A percentile compares a stretch with the other conserved stretches of the same genome.
These are phyloP conservation scores for Eledone cirrhosa DNA, from an alignment of 2,888 invertebrate genomes.

Conservation along the genomic window DNA sequence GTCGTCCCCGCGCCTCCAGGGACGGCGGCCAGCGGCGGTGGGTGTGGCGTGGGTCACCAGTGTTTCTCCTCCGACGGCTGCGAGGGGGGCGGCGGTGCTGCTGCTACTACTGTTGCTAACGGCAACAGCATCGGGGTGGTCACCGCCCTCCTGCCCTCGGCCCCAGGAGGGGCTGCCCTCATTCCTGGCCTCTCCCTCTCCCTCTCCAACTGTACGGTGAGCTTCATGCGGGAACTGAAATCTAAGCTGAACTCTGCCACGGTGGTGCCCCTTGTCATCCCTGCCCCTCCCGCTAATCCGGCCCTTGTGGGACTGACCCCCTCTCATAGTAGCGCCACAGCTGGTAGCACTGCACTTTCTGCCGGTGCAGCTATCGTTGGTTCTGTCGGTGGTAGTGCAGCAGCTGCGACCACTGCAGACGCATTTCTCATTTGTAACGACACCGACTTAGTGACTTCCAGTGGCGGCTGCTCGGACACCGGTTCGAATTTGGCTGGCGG, in stretches of 20 bases:
- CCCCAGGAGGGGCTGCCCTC: background rate
- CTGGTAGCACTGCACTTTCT: background rate
- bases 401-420: background rate
- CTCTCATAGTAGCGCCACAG: background rate
- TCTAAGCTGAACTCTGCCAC: slow-evolving; percentile 14
- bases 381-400: background rate
- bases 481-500: too few relatives aligned
- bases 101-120: background rate
- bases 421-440: too few relatives aligned
- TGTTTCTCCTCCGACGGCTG: too few relatives aligned
- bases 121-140: background rate
- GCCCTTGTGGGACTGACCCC: too few relatives aligned
- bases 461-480: too few relatives aligned
- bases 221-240: background rate
- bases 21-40: too few relatives aligned
- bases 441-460: too few relatives aligned
- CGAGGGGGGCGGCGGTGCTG: background rate
- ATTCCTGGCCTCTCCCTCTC: background rate
- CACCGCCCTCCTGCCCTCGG: slow-evolving; percentile 1
- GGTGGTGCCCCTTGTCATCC: slow-evolving; percentile 10
- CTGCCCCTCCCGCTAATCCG: background rate
- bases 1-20: too few relatives aligned
- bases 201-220: slow-evolving; percentile 10
- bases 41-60: too few relatives aligned
- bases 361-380: background rate